A percentile compares a stretch with the other conserved stretches of the same genome.
Conservation (phyloP, 2,888 invertebrate species). For the Margaritifera margaritifera region DNA sequence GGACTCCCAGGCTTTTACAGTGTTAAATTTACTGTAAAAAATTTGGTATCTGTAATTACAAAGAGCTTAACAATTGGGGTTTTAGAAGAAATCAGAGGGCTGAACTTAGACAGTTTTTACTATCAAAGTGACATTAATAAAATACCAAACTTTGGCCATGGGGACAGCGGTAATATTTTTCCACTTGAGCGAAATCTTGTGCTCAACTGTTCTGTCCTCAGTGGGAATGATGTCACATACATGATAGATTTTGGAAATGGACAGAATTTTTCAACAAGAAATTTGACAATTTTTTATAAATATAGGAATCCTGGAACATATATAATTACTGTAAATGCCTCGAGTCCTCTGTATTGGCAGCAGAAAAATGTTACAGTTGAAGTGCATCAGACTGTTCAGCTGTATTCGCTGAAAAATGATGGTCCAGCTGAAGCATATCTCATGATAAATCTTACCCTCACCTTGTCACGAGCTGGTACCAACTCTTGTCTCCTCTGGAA, state of each 20-base stretch:
- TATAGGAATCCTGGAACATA: constrained; percentile 26
- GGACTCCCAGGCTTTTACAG: constrained; percentile 34
- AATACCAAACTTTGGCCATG: constrained; percentile 43
- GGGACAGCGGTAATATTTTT: constrained; percentile 29
- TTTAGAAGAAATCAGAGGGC: constrained; percentile 42
- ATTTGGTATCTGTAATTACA: constrained; percentile 29
- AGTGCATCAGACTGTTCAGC: constrained; percentile 40
- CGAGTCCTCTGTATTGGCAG: constrained; percentile 41
- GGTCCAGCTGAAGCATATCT: constrained; percentile 48
- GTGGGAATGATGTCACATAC: constrained; percentile 45
- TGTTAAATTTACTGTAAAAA: constrained; percentile 30
- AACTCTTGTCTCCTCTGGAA: constrained; percentile 47
- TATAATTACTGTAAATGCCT: constrained; percentile 38
- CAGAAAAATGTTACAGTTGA: constrained; percentile 13
- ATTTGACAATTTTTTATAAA: constrained; percentile 18
- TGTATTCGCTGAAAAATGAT: constrained; percentile 42
- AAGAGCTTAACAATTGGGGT: constrained; percentile 26
- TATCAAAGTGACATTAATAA: constrained; percentile 33
- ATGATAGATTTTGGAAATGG: constrained; percentile 44
- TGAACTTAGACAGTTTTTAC: constrained; percentile 34
- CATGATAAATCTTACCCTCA: constrained; percentile 37
- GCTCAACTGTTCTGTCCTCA: constrained; percentile 27
- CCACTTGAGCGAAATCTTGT: constrained; percentile 44
- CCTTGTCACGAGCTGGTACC: constrained; percentile 41
- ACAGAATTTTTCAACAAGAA: constrained; percentile 11